These are phyloP conservation scores for Polypedilum pembai DNA, from an alignment of 1,140 invertebrate species.

Conservation along the genomic window DNA sequence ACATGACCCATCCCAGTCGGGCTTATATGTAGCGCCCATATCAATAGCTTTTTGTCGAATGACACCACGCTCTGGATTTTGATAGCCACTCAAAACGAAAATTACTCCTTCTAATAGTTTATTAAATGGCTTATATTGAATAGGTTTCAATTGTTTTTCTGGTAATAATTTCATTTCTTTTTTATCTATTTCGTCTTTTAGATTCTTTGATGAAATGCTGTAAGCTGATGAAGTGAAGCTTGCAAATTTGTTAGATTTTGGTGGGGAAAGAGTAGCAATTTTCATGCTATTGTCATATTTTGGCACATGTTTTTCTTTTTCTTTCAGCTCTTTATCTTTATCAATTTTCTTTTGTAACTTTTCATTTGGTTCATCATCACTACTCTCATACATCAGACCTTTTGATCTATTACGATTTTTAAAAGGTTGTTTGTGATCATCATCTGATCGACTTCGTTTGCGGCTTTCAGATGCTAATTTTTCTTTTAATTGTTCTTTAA, in stretches of 20 bases:
- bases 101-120: constrained; percentile 58
- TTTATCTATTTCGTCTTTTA: neutral
- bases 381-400: constrained; percentile 47
- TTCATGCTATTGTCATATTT: neutral
- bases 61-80: constrained; percentile 66
- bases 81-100: constrained; percentile 76
- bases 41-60: constrained; percentile 60
- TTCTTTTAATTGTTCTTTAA: neutral
- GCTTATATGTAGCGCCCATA: constrained; percentile 72
- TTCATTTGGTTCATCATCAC: constrained; percentile 46
- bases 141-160: constrained; percentile 31
- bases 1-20: constrained; percentile 64
- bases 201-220: neutral
- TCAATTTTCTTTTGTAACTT: constrained; percentile 49
- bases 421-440: neutral
- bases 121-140: constrained; percentile 47
- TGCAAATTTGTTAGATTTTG: neutral
- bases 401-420: constrained; percentile 35
- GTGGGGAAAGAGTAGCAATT: neutral
- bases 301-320: constrained; percentile 31
- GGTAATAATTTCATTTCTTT: neutral
- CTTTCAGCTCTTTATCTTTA: constrained; percentile 42
- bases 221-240: neutral
- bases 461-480: neutral
- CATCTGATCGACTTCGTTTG: neutral